These are phyloP conservation scores for Adela reaumurella DNA, from an alignment of 2,888 invertebrate genomes.

Conservation along the genomic window DNA sequence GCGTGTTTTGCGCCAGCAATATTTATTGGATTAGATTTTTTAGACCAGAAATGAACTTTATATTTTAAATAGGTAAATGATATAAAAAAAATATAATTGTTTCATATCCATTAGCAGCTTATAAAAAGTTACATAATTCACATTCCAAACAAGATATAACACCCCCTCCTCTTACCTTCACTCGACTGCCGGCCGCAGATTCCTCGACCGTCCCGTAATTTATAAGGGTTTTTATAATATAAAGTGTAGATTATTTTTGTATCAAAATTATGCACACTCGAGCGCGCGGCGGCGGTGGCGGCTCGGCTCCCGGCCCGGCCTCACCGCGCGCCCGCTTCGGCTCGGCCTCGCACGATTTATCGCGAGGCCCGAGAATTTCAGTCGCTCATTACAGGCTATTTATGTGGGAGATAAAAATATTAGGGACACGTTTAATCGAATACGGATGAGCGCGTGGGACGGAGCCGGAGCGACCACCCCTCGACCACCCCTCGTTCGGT, in stretches of 20 bases:
- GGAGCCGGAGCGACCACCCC: too few species aligned
- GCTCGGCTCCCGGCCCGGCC: too few species aligned
- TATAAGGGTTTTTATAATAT: conserved; percentile 33
- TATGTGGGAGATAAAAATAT: conserved; percentile 56
- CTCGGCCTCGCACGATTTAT: conserved; percentile 26
- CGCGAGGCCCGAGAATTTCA: conserved; percentile 42
- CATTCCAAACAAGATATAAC: neutral
- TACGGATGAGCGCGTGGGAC: conserved; percentile 38
- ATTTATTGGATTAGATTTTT: too few species aligned
- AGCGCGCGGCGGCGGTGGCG: too few species aligned
- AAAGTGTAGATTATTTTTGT: conserved; percentile 47
- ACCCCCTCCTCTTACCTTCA: neutral
- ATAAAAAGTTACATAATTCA: neutral
- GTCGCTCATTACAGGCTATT: conserved; percentile 50
- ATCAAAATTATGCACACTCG: conserved; percentile 55
- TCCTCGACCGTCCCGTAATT: conserved; percentile 19
- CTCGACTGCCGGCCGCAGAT: neutral
- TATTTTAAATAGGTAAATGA: too few species aligned
- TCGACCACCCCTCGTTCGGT: neutral
- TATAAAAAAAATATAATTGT: neutral
- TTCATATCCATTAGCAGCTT: neutral
- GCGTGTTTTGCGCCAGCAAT: too few species aligned
- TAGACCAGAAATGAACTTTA: too few species aligned
- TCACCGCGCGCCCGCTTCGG: neutral
- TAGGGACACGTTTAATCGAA: conserved; percentile 51